Percentiles rank a stretch among this genome's conserved stretches.
Conservation (phyloP, 1,140 invertebrate genomes). For the Drosophila rhopaloa region DNA sequence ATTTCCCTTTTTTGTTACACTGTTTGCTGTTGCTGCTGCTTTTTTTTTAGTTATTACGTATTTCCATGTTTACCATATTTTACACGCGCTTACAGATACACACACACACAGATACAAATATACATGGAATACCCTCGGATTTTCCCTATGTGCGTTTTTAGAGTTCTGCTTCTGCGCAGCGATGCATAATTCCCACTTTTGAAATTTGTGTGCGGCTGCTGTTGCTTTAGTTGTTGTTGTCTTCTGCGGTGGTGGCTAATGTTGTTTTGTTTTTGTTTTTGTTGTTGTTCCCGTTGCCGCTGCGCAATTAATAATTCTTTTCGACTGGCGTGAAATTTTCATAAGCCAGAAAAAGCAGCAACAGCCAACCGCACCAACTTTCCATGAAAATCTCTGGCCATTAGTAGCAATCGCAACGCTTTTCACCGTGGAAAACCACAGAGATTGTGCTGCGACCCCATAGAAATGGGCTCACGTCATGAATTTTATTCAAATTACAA, state of each 20-base stretch:
- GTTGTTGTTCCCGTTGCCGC: conserved; percentile 43
- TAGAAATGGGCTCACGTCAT: conserved; percentile 72
- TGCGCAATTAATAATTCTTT: conserved; percentile 83
- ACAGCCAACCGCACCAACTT: conserved; percentile 72
- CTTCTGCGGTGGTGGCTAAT: conserved; percentile 20
- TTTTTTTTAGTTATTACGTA: conserved; percentile 74
- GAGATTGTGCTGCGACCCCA: conserved; percentile 56
- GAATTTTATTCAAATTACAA: conserved; percentile 71
- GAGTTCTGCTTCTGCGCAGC: conserved; percentile 79
- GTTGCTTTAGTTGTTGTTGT: conserved; percentile 33
- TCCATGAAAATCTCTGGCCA: conserved; percentile 70
- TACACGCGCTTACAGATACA: conserved; percentile 77
- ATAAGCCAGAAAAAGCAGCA: conserved; percentile 65
- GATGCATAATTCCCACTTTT: conserved; percentile 81
- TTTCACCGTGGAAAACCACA: conserved; percentile 63
- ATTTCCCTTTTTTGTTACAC: conserved; percentile 78
- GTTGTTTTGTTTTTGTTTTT: background rate
- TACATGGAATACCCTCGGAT: conserved; percentile 11
- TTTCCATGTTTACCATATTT: conserved; percentile 83
- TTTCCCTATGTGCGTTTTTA: conserved; percentile 20
- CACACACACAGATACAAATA: conserved; percentile 13
- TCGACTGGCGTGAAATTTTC: conserved; percentile 82
- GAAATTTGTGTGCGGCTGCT: conserved; percentile 46
- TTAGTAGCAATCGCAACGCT: conserved; percentile 62
- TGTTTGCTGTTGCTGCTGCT: conserved; percentile 40